These are phyloP conservation scores for Toxotes lorentzi DNA, from an alignment of 2,797 vertebrate genomes.

Conservation along the genomic window DNA sequence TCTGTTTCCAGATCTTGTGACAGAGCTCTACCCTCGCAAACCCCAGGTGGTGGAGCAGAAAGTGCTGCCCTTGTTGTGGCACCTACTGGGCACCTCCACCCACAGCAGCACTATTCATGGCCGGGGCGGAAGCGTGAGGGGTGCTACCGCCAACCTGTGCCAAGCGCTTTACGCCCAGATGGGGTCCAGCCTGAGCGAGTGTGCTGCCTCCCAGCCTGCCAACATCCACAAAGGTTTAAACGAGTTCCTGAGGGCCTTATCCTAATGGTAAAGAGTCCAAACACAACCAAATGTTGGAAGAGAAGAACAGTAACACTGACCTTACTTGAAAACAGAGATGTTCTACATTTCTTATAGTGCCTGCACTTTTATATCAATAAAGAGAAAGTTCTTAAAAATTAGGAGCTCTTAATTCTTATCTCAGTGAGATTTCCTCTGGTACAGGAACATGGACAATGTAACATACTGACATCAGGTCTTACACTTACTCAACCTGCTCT, in stretches of 20 bases:
- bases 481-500: constrained; percentile 76
- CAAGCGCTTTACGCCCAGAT: constrained; percentile 89
- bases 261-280: constrained; percentile 60
- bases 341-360: constrained; percentile 83
- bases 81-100: constrained; percentile 89
- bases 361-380: constrained; percentile 82
- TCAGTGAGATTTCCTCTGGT: constrained; percentile 73
- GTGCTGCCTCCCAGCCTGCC: constrained; percentile 86
- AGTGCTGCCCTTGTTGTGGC: constrained; percentile 91
- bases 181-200: constrained; percentile 85
- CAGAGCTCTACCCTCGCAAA: constrained; percentile 90
- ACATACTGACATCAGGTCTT: constrained; percentile 76
- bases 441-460: constrained; percentile 60
- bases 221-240: constrained; percentile 88
- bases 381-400: constrained; percentile 63
- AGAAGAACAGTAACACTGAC: constrained; percentile 69
- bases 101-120: constrained; percentile 87
- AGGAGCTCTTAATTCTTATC: constrained; percentile 70
- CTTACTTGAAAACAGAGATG: constrained; percentile 80
- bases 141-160: constrained; percentile 87
- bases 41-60: constrained; percentile 92
- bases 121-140: constrained; percentile 85
- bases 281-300: constrained; percentile 49
- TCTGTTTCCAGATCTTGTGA: constrained; percentile 86
- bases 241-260: constrained; percentile 84